Evolutionary conservation across 2,797 vertebrate genomes (phyloP).

Genomic region (Micropoecilia bifurca): DNA sequence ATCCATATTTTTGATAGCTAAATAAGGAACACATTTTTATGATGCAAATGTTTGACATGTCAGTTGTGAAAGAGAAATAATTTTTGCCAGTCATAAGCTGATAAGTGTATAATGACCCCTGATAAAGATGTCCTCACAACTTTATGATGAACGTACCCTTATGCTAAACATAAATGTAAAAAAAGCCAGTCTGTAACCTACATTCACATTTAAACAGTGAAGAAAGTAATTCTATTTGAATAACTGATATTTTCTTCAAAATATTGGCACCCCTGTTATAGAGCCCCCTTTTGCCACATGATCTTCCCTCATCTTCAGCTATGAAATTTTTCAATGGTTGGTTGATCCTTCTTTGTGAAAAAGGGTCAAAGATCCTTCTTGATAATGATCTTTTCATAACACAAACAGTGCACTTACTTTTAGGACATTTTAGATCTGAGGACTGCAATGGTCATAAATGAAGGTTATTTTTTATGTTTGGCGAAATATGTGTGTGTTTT

Average conservation of each 20-base stretch:
- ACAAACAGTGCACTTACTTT: background rate
- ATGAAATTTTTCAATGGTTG: background rate
- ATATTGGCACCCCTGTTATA: background rate
- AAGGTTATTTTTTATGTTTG: background rate
- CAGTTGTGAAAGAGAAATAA: background rate
- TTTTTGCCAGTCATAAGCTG: background rate
- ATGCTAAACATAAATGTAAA: background rate
- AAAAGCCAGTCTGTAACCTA: no score
- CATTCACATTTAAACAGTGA: background rate
- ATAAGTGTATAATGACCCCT: background rate
- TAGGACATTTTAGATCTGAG: background rate
- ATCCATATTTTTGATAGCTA: background rate
- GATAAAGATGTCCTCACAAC: background rate
- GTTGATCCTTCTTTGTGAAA: background rate
- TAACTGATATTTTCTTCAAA: background rate
- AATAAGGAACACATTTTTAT: background rate
- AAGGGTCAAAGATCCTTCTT: background rate
- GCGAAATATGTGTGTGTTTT: background rate
- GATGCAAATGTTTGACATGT: background rate
- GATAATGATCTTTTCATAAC: no score
- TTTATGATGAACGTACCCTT: background rate
- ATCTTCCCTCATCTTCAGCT: background rate
- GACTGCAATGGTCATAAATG: background rate
- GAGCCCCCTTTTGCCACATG: background rate
- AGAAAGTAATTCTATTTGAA: background rate